Base-by-base conservation (phyloP, 2,113 vertebrate species). In the Saguinus imperator region DNA sequence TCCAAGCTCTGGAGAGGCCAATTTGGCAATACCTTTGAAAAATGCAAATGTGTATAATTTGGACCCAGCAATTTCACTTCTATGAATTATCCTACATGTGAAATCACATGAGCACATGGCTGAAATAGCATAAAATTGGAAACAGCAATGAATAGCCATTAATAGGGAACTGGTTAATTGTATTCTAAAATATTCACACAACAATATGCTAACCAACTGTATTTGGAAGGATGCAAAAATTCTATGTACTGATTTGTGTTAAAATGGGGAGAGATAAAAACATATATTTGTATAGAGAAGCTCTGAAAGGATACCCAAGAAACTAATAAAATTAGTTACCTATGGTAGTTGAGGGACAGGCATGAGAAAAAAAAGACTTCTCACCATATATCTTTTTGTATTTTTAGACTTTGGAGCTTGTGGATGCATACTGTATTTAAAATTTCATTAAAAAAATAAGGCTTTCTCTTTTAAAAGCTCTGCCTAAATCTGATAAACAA, bases 21-120 rank as follows among this genome's bases (percentile, higher is more conserved):
- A 84, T 70, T 95, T 95, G 83, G n/a, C 32, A 72, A 76, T 93
- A 90, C 87, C 16, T 85, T 75, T 95, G 80, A 79, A 87, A 95
- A 94, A 57, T 82, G 45, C 9, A 96, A 94, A 92, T 81, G 43
- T 58, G 10, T 89, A 58, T 94, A 76, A 82, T 87, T 97, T 86
- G 86, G n/a, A 77, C 14, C 32, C n/a, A 93, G 40, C 9, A 83
- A 88, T 43, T 91, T 57, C 55, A 91, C 50, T 89, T 91, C 61
- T 73, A 40, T 70, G 83, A 86, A 92, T 82, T 96, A 52, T 73
- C 64, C 16, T 66, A 18, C 13, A 55, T 58, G 40, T 75, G 79
- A 89, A 75, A 73, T 91, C 73, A 64, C 18, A 81, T 6, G 57
- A 93, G 45, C 17, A 64, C 50, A 52, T 92, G 20, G 21, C 84